Evolutionary conservation across 2,888 invertebrate genomes (phyloP), one percentile per base, ranked within the genome.

Genomic region (Cantharis rustica): DNA sequence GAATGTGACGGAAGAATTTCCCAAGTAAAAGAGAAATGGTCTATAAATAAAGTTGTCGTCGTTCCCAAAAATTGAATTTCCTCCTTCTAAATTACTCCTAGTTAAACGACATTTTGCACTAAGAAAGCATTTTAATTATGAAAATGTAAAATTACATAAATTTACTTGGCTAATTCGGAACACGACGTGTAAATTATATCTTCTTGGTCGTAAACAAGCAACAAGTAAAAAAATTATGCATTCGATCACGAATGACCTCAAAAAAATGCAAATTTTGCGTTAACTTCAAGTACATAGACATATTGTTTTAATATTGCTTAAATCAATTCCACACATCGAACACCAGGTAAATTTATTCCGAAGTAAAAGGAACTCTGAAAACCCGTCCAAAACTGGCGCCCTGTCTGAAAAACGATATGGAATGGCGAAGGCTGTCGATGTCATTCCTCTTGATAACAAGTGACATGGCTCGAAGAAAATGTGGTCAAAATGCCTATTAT

Each of bases 161-260:
- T 20, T 13, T 66, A 4, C 20, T 20, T 11, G 20, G 20, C 20
- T 13, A n/a, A 47, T 47, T 47, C n/a, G n/a, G 47, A n/a, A n/a
- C n/a, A 47, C 47, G 47, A 47, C 47, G 64, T 17, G 15, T 16
- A 66, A 66, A 66, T 66, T 66, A 23, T 20, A 66, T 17, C 16
- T 17, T 64, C 16, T 23, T 11, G 13, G 20, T n/a, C 15, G 13
- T 20, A 20, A 66, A 66, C 20, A 47, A 47, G 69, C 73, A 63
- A 69, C 73, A 72, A 47, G 72, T 70, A 73, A 69, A 70, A 69
- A 63, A 31, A 15, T 1, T 20, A 72, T 74, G 69, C 23, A 20
- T 74, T 20, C 68, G 68, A 75, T 75, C 75, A 75, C 75, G 75
- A 69, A 61, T 61, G 75, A 71, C 75, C 75, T 75, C 68, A 71